Evolutionary conservation across 1,140 invertebrate genomes (phyloP).

Genomic region (Platorchestia sp.): DNA sequence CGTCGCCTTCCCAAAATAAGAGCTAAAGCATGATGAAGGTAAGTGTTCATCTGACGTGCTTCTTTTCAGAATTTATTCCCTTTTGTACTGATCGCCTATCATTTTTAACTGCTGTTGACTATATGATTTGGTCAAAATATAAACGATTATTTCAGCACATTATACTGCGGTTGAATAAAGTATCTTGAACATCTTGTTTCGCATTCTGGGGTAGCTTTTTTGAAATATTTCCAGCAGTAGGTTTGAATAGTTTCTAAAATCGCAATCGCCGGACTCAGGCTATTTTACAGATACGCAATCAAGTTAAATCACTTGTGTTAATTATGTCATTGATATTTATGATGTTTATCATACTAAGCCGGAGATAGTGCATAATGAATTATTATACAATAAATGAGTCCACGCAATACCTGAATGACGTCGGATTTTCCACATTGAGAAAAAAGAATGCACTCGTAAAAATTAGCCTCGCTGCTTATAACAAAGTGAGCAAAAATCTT

Average conservation of each 20-base stretch:
- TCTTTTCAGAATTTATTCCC: neutral
- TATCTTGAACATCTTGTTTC: neutral
- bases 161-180: neutral
- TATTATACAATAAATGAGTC: too few relatives aligned
- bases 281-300: too few relatives aligned
- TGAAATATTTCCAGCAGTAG: neutral
- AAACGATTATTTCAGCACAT: neutral
- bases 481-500: too few relatives aligned
- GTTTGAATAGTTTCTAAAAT: neutral
- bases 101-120: neutral
- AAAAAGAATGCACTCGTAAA: too few relatives aligned
- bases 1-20: constrained; percentile 68
- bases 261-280: neutral
- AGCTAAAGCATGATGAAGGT: neutral
- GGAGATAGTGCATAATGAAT: too few relatives aligned
- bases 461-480: too few relatives aligned
- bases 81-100: neutral
- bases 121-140: neutral
- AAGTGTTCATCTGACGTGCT: neutral
- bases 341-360: too few relatives aligned
- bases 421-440: too few relatives aligned
- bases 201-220: neutral
- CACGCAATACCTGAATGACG: too few relatives aligned
- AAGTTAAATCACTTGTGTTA: too few relatives aligned
- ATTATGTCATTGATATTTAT: too few relatives aligned